phyloP scores from a whole-genome alignment of 2,113 vertebrate genomes.

The Gavialis gangeticus region DNA sequence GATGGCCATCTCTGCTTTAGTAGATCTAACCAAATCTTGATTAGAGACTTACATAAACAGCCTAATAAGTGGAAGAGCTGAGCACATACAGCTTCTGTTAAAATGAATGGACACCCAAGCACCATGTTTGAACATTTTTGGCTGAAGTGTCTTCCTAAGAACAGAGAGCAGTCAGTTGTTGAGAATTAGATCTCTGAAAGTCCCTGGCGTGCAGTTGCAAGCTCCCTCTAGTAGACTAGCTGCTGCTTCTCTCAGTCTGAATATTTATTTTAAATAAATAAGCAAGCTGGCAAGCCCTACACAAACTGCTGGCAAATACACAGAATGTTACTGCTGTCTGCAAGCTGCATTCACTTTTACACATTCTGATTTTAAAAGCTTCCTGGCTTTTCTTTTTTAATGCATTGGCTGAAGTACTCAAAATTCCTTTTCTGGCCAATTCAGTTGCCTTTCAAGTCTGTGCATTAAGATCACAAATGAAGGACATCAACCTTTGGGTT shows the following conservation, averaged over 20 bases:
- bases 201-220: rapidly evolving
- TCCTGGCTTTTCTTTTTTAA: not conserved
- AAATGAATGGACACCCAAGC: not conserved
- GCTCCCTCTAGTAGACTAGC: not conserved
- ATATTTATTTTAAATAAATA: not conserved
- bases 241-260: not conserved
- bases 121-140: rapidly evolving
- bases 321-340: not conserved
- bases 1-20: too few species aligned
- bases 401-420: not conserved
- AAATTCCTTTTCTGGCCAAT: too few species aligned
- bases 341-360: not conserved
- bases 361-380: not conserved
- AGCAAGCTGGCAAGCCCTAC: not conserved
- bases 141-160: not conserved
- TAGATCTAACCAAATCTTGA: too few species aligned
- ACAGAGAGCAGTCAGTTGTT: not conserved
- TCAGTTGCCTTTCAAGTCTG: not conserved
- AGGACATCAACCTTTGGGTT: too few species aligned
- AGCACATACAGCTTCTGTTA: not conserved
- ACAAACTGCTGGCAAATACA: rapidly evolving
- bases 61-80: not conserved
- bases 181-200: not conserved
- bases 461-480: not conserved
- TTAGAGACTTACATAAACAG: not conserved